phyloP scores from a whole-genome alignment of 1,140 invertebrate species.

The Bombyx mandarina region DNA sequence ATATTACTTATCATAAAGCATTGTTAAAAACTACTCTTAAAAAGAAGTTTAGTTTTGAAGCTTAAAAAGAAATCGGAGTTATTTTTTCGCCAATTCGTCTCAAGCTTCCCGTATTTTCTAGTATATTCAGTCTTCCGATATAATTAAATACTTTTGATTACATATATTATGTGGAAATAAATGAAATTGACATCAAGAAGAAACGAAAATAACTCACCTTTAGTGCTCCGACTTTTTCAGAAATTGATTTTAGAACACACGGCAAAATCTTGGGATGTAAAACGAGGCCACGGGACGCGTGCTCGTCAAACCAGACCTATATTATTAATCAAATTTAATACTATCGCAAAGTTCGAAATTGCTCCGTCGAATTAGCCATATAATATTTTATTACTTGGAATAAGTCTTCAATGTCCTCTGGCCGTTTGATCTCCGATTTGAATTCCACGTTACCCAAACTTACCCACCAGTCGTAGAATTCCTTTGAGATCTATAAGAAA shows the following conservation, averaged over 20 bases:
- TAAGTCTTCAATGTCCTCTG: conserved; percentile 56
- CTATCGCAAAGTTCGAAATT: neutral
- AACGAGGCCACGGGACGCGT: conserved; percentile 63
- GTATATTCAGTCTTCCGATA: too few relatives aligned
- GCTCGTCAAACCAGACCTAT: conserved; percentile 73
- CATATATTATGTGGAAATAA: neutral
- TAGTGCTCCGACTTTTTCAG: conserved; percentile 42
- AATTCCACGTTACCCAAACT: conserved; percentile 63
- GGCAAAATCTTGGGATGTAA: conserved; percentile 61
- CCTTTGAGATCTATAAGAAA: conserved; percentile 61
- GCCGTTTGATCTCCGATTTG: conserved; percentile 59
- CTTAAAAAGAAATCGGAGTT: too few relatives aligned
- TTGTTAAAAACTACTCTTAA: too few relatives aligned
- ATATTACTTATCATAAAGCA: too few relatives aligned
- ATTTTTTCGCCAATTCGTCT: too few relatives aligned
- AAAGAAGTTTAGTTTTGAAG: too few relatives aligned
- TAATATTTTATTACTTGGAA: conserved; percentile 40
- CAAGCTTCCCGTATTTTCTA: too few relatives aligned
- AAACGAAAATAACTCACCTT: conserved; percentile 32
- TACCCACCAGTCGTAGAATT: conserved; percentile 75
- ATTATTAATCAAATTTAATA: conserved; percentile 26
- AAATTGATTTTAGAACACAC: conserved; percentile 58
- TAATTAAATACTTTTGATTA: too few relatives aligned
- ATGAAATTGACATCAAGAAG: neutral
- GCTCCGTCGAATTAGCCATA: neutral